These are phyloP conservation scores for Marmota flaviventris DNA, from an alignment of 2,113 vertebrate genomes.

Conservation along the genomic window DNA sequence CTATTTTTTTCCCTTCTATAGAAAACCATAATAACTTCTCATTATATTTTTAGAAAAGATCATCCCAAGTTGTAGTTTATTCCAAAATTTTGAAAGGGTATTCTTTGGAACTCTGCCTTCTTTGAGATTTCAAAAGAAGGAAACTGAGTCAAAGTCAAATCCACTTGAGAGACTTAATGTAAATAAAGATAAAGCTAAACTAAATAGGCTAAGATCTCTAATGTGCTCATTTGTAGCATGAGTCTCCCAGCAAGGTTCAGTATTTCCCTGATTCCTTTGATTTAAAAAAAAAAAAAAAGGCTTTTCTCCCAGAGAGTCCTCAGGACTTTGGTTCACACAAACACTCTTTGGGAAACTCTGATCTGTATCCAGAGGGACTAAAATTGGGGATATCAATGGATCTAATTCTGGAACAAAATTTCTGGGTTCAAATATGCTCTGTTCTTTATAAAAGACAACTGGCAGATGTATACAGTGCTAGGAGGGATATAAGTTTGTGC, in stretches of 20 bases:
- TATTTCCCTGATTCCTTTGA: not conserved
- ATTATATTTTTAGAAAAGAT: not conserved
- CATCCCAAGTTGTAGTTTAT: not conserved
- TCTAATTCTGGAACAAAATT: slow-evolving; percentile 3
- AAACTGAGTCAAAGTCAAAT: slow-evolving; percentile 42
- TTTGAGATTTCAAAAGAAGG: not conserved
- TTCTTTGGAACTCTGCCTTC: slow-evolving; percentile 16
- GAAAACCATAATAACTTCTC: not conserved
- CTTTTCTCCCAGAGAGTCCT: not conserved
- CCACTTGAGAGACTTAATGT: not conserved
- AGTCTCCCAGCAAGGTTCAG: not conserved
- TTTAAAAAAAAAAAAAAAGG: not conserved
- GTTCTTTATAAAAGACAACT: not conserved
- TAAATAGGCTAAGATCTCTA: not conserved
- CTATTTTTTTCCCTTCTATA: not conserved
- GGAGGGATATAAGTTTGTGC: not conserved
- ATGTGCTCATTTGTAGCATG: not conserved
- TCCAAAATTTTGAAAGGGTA: slow-evolving; percentile 6
- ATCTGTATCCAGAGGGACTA: not conserved
- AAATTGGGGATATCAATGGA: not conserved
- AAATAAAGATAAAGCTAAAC: slow-evolving; percentile 20
- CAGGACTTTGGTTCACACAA: not conserved
- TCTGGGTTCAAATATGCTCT: not conserved
- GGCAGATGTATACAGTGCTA: not conserved
- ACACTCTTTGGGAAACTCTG: not conserved